Evolutionary conservation across 2,888 invertebrate species (phyloP).

Genomic region (Muschampia staudingeri): DNA sequence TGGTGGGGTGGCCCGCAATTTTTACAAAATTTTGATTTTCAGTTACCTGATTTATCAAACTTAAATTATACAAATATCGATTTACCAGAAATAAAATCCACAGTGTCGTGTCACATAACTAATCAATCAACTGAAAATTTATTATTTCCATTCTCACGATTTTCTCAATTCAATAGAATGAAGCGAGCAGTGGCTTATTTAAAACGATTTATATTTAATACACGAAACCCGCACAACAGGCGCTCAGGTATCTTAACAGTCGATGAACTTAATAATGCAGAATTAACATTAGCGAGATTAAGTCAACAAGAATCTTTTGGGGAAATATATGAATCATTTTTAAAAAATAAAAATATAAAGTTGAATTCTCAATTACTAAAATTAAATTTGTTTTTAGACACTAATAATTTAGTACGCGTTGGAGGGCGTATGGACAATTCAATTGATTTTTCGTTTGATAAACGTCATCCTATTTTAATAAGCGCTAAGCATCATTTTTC

Average conservation of each 20-base stretch:
- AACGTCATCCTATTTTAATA: constrained; percentile 55
- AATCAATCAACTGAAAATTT: neutral
- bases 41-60: neutral
- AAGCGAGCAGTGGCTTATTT: constrained; percentile 1
- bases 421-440: constrained; percentile 45
- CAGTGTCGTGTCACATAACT: neutral
- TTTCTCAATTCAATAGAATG: constrained; percentile 6
- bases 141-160: constrained; percentile 4
- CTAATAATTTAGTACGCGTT: constrained; percentile 28
- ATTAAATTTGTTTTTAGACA: constrained; percentile 31
- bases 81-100: neutral
- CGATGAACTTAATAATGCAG: neutral
- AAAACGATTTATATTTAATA: neutral
- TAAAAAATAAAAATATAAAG: too few species aligned
- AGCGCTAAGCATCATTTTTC: constrained; percentile 51
- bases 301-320: too few species aligned
- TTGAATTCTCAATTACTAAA: neutral
- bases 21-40: neutral
- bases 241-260: neutral
- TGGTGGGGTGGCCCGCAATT: neutral
- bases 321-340: too few species aligned
- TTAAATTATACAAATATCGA: neutral
- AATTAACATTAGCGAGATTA: too few species aligned
- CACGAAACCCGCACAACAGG: neutral
- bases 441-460: constrained; percentile 40